These are phyloP conservation scores for Whitmania pigra DNA, from an alignment of 1,140 invertebrate species.

Conservation along the genomic window DNA sequence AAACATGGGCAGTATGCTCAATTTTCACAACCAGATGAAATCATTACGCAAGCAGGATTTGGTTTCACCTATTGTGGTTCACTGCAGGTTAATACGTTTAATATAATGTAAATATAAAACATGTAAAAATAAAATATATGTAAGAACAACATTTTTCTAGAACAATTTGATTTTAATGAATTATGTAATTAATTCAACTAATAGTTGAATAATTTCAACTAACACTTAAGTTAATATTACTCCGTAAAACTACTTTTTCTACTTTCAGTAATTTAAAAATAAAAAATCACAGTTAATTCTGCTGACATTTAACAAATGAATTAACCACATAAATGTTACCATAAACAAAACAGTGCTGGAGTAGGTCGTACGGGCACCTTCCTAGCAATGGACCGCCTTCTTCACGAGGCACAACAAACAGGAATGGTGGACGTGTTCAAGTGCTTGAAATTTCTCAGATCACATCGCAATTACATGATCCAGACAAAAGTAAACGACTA, in stretches of 20 bases:
- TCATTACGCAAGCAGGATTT: background rate
- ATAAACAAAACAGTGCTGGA: background rate
- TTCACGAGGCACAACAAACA: background rate
- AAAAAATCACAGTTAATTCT: no score
- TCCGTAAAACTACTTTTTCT: no score
- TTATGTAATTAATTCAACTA: no score
- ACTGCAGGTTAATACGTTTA: slow-evolving; percentile 13
- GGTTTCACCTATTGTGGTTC: background rate
- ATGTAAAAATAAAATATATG: no score
- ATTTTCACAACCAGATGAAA: background rate
- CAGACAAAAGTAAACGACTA: background rate
- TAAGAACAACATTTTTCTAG: no score
- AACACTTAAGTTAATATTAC: no score
- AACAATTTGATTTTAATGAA: no score
- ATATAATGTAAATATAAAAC: no score
- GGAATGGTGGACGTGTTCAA: background rate
- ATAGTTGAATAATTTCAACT: no score
- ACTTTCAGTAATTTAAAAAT: no score
- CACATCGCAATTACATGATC: slow-evolving; percentile 8
- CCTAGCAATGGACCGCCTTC: background rate
- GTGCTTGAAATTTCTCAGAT: background rate
- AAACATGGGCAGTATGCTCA: slow-evolving; percentile 8
- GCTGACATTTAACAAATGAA: no score
- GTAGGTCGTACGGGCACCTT: slow-evolving; percentile 11
- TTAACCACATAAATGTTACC: no score